phyloP scores from a whole-genome alignment of 2,888 invertebrate genomes.

The Stramonita haemastoma region DNA sequence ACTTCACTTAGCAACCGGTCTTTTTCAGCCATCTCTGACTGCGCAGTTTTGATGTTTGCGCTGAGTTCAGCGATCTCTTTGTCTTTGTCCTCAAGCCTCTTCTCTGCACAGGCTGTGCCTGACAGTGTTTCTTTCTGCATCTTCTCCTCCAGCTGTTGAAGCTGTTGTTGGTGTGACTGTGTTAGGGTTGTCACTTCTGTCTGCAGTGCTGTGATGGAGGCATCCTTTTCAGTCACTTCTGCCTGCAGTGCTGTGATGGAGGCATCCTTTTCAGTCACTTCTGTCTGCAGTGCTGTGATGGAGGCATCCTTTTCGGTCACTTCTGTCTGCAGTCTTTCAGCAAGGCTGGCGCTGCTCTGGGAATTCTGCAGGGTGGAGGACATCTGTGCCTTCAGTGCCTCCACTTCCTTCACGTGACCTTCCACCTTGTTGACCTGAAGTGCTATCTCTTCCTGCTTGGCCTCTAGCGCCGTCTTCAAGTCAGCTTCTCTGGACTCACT shows the following conservation, averaged over 20 bases:
- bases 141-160: conserved; percentile 25
- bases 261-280: conserved; percentile 16
- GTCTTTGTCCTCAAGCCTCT: conserved; percentile 31
- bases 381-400: conserved; percentile 40
- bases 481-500: conserved; percentile 19
- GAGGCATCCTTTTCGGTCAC: neutral
- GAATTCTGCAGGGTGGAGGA: conserved; percentile 1
- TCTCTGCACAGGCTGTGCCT: conserved; percentile 3
- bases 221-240: conserved; percentile 20
- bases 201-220: conserved; percentile 35
- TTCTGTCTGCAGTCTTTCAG: conserved; percentile 13
- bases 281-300: conserved; percentile 37
- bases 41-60: neutral
- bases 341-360: neutral
- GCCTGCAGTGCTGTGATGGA: conserved; percentile 36
- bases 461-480: conserved; percentile 40
- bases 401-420: conserved; percentile 46
- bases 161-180: neutral
- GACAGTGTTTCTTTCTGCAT: conserved; percentile 27
- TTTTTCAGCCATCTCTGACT: conserved; percentile 15
- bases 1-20: conserved; percentile 7
- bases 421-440: conserved; percentile 51
- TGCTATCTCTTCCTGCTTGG: conserved; percentile 48
- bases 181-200: conserved; percentile 36
- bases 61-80: conserved; percentile 29